Evolutionary conservation across 2,888 invertebrate species (phyloP).

Genomic region (Lysandra bellargus): DNA sequence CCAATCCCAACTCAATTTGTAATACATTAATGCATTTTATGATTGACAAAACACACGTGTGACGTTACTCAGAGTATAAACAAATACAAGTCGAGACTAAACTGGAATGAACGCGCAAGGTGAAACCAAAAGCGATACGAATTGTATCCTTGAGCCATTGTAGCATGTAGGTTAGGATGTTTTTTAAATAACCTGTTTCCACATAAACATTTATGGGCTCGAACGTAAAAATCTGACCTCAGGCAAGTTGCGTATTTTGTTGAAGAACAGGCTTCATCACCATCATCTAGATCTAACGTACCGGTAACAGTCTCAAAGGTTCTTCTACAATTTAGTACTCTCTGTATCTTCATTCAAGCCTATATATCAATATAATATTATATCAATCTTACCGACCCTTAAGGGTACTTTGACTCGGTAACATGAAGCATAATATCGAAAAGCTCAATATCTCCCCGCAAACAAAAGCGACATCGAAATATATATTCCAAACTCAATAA

Average conservation of each 20-base stretch:
- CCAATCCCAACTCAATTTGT: background rate
- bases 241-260: background rate
- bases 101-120: conserved; percentile 27
- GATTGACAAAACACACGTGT: conserved; percentile 13
- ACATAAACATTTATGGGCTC: background rate
- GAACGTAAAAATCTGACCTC: background rate
- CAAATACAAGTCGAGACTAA: conserved; percentile 17
- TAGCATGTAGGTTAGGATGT: conserved; percentile 10
- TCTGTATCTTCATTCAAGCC: no score
- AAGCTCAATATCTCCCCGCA: background rate
- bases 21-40: conserved; percentile 14
- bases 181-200: conserved; percentile 10
- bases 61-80: conserved; percentile 20
- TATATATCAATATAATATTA: no score
- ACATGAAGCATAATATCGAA: background rate
- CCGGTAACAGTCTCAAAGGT: background rate
- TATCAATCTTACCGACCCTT: background rate
- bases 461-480: background rate
- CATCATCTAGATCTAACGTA: background rate
- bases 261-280: background rate
- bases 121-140: conserved; percentile 25
- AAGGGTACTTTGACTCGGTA: background rate
- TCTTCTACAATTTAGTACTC: background rate
- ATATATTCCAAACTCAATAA: conserved; percentile 22
- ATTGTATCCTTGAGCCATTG: conserved; percentile 29